Conservation (phyloP, 2,888 invertebrate genomes). For the Hydroisotoma schaefferi region DNA sequence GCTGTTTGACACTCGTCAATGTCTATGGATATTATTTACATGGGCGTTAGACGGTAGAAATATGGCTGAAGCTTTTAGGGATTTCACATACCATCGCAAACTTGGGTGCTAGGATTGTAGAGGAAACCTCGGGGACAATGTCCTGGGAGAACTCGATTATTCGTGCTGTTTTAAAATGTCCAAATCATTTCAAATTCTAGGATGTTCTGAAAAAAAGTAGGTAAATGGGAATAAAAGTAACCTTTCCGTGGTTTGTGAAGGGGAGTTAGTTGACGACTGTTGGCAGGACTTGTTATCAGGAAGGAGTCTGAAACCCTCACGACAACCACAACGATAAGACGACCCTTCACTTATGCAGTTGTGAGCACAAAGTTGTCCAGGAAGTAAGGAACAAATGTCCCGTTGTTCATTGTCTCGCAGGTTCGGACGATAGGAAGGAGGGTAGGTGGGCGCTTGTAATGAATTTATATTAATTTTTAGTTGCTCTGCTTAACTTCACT, state of each 20-base stretch:
- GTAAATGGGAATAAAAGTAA: no score
- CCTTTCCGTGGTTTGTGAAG: constrained; percentile 1
- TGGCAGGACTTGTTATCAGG: constrained; percentile 67
- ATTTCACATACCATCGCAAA: constrained; percentile 48
- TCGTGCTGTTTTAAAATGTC: background rate
- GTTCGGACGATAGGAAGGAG: constrained; percentile 1
- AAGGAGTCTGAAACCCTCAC: constrained; percentile 65
- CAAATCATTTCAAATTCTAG: background rate
- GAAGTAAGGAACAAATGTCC: constrained; percentile 60
- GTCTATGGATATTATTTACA: constrained; percentile 56
- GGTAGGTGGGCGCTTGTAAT: background rate
- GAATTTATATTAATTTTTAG: no score
- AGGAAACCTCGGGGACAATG: constrained; percentile 50
- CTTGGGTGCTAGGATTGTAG: constrained; percentile 49
- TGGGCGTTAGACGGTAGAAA: background rate
- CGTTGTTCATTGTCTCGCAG: constrained; percentile 49
- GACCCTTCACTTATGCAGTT: constrained; percentile 70
- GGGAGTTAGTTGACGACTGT: constrained; percentile 1
- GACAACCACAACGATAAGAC: constrained; percentile 69
- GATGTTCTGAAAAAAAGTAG: no score
- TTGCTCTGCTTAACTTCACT: no score
- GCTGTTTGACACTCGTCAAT: constrained; percentile 67
- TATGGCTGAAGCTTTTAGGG: background rate
- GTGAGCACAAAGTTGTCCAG: constrained; percentile 67
- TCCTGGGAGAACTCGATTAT: constrained; percentile 14